These are phyloP conservation scores for Branchinecta lindahli DNA, from an alignment of 1,140 invertebrate species.

Conservation along the genomic window DNA sequence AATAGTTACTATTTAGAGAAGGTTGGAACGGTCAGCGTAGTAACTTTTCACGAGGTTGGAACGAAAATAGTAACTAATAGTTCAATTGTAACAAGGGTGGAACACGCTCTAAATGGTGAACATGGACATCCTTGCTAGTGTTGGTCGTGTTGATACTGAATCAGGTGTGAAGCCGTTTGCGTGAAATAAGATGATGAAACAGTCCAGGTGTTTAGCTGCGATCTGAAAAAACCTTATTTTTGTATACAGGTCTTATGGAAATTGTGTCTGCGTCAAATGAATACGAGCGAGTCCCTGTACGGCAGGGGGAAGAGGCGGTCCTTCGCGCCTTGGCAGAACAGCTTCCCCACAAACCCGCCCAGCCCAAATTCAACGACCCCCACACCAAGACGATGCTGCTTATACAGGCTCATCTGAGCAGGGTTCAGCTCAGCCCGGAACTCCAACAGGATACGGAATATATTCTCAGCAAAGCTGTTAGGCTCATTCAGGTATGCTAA, in stretches of 20 bases:
- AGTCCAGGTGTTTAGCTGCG: too few relatives aligned
- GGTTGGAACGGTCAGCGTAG: too few relatives aligned
- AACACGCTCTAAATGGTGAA: too few relatives aligned
- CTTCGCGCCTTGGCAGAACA: slow-evolving; percentile 60
- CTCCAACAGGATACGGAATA: slow-evolving; percentile 89
- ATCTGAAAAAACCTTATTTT: background rate
- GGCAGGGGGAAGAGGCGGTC: slow-evolving; percentile 86
- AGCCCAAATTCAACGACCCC: slow-evolving; percentile 76
- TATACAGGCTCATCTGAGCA: slow-evolving; percentile 85
- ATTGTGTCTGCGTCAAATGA: slow-evolving; percentile 96
- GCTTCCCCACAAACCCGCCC: slow-evolving; percentile 55
- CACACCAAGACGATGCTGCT: slow-evolving; percentile 94
- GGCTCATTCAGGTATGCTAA: background rate
- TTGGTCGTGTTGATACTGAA: too few relatives aligned
- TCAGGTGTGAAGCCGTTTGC: too few relatives aligned
- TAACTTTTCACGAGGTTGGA: too few relatives aligned
- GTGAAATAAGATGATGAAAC: too few relatives aligned
- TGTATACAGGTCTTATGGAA: slow-evolving; percentile 55
- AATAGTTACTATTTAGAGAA: too few relatives aligned
- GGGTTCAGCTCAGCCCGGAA: slow-evolving; percentile 85
- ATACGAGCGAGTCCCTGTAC: slow-evolving; percentile 82
- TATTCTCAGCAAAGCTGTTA: slow-evolving; percentile 55
- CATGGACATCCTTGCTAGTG: too few relatives aligned
- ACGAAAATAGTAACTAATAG: too few relatives aligned
- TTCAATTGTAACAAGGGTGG: too few relatives aligned